Evolutionary conservation across 2,888 invertebrate species (phyloP), one percentile per base, ranked within the genome.

Genomic region (Nomada goodeniana): DNA sequence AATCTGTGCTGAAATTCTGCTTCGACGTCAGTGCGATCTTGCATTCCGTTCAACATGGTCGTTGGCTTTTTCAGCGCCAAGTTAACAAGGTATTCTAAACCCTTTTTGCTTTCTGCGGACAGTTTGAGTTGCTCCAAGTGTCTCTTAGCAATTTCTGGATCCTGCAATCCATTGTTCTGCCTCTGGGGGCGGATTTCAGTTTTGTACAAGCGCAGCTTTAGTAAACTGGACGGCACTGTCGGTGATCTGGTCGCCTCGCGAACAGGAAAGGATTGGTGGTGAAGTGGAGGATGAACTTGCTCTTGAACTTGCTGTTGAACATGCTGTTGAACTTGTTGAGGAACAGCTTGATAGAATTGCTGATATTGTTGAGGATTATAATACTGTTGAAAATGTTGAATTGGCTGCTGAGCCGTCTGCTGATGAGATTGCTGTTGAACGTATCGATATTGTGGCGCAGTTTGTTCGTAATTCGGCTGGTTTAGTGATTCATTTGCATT

Each of bases 141-240:
- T 64, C 85, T 87, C 10, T 84, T 84, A 7, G 92, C 78, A 0
- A 77, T 84, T 0, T 88, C 87, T 0, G 87, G 82, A 61, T 92
- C 91, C 73, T 93, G 93, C 29, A 93, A 68, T 0, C 93, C 93
- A 65, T 93, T 93, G 75, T 92, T 93, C n/a, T 87, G 86, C 26
- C 82, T 89, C 61, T 89, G 90, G 4, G 89, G 83, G 3, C 86
- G 85, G 0, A 90, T 77, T 0, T 87, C 77, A 11, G 91, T 87
- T 47, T 89, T 90, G 72, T 90, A 88, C 5, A 87, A 11, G 9
- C 90, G 89, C 20, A 91, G 72, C 61, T 91, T 90, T n/a, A 91
- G n/a, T 50, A 92, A 71, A 77, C 92, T 93, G 10, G 87, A 90
- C 0, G 91, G 86, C 47, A 88, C 87, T 0, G 73, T 52, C 4